Evolutionary conservation across 2,113 vertebrate genomes (phyloP).

Genomic region (Urocitellus parryii): DNA sequence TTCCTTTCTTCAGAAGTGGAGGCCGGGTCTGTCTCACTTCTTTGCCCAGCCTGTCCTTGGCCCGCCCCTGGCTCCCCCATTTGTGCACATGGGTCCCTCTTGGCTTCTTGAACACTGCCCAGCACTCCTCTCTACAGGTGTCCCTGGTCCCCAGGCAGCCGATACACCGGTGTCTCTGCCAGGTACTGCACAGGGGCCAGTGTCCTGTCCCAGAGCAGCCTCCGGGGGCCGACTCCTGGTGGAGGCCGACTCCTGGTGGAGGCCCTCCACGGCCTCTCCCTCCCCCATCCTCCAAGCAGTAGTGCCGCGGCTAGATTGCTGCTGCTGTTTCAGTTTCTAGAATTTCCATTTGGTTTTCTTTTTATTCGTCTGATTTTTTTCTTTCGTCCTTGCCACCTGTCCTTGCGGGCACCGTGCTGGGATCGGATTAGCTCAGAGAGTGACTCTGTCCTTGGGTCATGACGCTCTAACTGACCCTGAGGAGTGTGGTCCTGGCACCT

Average conservation of each 20-base stretch:
- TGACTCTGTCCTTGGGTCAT: background rate
- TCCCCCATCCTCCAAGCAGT: background rate
- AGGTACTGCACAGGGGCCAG: fast-evolving
- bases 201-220: background rate
- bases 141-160: background rate
- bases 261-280: too few relatives aligned
- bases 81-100: background rate
- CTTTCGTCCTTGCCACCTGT: background rate
- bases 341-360: background rate
- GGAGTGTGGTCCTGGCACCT: background rate
- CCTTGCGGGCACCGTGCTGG: background rate
- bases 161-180: background rate
- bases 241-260: background rate
- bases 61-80: fast-evolving
- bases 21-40: background rate
- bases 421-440: background rate
- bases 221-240: background rate
- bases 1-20: conserved; percentile 27
- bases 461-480: background rate
- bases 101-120: background rate
- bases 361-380: background rate
- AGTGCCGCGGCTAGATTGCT: background rate
- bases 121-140: background rate
- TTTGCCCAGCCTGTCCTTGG: background rate
- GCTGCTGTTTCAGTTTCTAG: background rate